These are phyloP conservation scores for Himalopsyche phryganea DNA, from an alignment of 1,140 invertebrate species.

Conservation along the genomic window DNA sequence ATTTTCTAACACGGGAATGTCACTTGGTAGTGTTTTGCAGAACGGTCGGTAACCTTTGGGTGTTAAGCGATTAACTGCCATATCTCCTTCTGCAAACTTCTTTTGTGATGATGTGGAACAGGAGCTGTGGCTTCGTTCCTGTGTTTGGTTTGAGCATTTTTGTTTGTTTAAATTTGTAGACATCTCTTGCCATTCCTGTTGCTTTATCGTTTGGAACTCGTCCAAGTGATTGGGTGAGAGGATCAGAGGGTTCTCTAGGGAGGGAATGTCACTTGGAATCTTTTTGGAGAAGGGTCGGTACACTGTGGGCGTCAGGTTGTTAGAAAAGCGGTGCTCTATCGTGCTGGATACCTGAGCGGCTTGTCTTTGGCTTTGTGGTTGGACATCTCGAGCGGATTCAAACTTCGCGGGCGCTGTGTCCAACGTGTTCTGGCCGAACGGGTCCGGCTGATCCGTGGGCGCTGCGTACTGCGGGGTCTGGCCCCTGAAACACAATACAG, in stretches of 20 bases:
- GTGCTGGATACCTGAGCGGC: conserved; percentile 12
- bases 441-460: not conserved
- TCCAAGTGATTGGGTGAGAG: conserved; percentile 41
- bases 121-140: too few relatives aligned
- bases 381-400: not conserved
- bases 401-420: not conserved
- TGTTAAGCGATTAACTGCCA: too few relatives aligned
- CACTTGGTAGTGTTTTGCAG: too few relatives aligned
- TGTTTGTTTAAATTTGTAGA: not conserved
- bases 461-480: not conserved
- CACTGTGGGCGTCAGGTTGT: conserved; percentile 29
- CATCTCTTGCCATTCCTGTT: conserved; percentile 20
- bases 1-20: too few relatives aligned
- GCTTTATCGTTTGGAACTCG: conserved; percentile 31
- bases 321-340: not conserved
- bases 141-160: not conserved
- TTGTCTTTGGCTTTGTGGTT: not conserved
- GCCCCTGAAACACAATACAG: too few relatives aligned
- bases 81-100: not conserved
- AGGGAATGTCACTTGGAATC: conserved; percentile 36
- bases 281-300: conserved; percentile 44
- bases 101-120: too few relatives aligned
- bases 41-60: too few relatives aligned
- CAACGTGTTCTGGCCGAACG: conserved; percentile 1
- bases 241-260: conserved; percentile 41